phyloP scores from a whole-genome alignment of 2,888 invertebrate species.

The Cheilosia soror region DNA sequence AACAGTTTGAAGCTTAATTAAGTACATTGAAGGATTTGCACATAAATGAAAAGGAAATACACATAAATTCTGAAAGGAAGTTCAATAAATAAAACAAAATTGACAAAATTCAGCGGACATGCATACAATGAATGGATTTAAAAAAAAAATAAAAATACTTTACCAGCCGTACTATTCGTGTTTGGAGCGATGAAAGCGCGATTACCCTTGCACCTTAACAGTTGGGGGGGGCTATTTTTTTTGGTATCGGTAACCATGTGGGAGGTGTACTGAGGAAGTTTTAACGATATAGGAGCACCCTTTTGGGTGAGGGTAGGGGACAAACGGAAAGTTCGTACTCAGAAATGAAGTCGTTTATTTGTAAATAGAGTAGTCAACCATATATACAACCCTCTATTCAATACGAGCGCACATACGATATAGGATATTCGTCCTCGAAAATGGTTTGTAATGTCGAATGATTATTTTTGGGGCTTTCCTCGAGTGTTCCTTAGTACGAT shows the following conservation, averaged over 20 bases:
- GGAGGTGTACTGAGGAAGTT: too few relatives aligned
- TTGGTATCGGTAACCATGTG: background rate
- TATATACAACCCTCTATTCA: background rate
- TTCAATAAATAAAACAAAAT: conserved; percentile 14
- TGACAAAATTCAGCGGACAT: background rate
- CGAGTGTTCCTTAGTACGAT: background rate
- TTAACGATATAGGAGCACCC: too few relatives aligned
- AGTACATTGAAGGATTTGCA: conserved; percentile 26
- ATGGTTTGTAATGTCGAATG: background rate
- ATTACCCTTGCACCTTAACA: conserved; percentile 29
- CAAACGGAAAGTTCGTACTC: background rate
- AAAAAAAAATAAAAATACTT: background rate
- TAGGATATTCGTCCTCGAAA: conserved; percentile 14
- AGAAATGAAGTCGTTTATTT: conserved; percentile 33
- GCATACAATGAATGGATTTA: conserved; percentile 3
- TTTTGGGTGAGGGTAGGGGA: too few relatives aligned
- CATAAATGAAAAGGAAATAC: background rate
- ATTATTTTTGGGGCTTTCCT: conserved; percentile 4
- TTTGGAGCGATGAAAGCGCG: conserved; percentile 4
- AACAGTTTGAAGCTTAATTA: conserved; percentile 34
- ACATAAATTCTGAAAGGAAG: background rate
- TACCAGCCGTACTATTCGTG: background rate
- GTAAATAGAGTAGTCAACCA: conserved; percentile 16
- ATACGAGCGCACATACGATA: too few relatives aligned
- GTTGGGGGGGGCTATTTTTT: background rate